Conservation (phyloP, 1,140 invertebrate species). For the Oscheius sp. region DNA sequence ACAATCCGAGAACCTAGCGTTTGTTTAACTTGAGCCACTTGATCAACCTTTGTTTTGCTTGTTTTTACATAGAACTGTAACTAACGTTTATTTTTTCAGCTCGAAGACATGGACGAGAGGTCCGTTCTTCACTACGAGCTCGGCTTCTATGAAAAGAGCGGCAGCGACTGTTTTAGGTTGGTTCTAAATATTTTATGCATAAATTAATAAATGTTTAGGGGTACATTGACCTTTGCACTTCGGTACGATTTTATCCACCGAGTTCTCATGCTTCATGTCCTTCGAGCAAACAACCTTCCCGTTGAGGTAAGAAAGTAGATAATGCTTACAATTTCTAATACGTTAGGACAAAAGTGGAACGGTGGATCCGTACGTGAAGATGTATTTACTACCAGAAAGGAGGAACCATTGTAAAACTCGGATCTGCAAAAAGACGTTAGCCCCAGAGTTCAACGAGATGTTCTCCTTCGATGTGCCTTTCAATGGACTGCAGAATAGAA, state of each 20-base stretch:
- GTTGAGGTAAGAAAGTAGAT: slow-evolving; percentile 33
- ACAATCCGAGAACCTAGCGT: no score
- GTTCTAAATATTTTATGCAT: background rate
- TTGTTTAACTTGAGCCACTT: no score
- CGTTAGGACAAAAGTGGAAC: slow-evolving; percentile 40
- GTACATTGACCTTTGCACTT: slow-evolving; percentile 54
- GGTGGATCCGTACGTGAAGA: slow-evolving; percentile 57
- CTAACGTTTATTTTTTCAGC: slow-evolving; percentile 13
- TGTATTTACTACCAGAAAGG: slow-evolving; percentile 54
- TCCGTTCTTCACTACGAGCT: slow-evolving; percentile 42
- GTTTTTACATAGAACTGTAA: background rate
- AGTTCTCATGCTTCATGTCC: slow-evolving; percentile 57
- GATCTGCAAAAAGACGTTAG: slow-evolving; percentile 51
- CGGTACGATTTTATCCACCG: slow-evolving; percentile 59
- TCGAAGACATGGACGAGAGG: slow-evolving; percentile 38
- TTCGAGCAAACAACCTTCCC: slow-evolving; percentile 53
- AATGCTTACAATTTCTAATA: background rate
- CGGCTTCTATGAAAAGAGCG: slow-evolving; percentile 49
- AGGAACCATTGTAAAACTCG: slow-evolving; percentile 55
- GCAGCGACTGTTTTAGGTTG: slow-evolving; percentile 46
- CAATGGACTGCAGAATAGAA: slow-evolving; percentile 52
- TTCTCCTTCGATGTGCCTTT: slow-evolving; percentile 57
- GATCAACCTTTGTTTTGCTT: background rate
- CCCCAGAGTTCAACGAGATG: slow-evolving; percentile 60
- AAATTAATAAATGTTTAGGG: slow-evolving; percentile 23